These are phyloP conservation scores for Sylvicola fuscatus DNA, from an alignment of 2,888 invertebrate species.

Conservation along the genomic window DNA sequence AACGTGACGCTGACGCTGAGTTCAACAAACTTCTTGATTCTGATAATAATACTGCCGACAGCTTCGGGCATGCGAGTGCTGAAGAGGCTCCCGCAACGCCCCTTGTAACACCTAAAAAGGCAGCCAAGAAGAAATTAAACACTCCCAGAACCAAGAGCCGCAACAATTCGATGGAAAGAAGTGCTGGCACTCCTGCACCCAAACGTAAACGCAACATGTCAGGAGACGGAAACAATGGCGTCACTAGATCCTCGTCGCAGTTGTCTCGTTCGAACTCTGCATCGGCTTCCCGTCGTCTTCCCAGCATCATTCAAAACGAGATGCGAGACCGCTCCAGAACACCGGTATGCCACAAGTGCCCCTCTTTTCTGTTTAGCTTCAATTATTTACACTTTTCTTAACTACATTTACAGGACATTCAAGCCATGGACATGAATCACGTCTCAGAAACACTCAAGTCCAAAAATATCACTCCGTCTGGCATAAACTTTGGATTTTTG, in stretches of 20 bases:
- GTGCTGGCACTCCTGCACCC: background rate
- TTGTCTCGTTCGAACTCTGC: background rate
- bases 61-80: background rate
- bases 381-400: too few relatives aligned
- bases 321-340: too few relatives aligned
- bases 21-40: conserved; percentile 43
- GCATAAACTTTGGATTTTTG: conserved; percentile 79
- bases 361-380: too few relatives aligned
- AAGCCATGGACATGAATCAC: conserved; percentile 53
- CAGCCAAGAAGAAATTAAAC: background rate
- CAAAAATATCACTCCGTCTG: conserved; percentile 70
- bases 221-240: background rate
- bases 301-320: too few relatives aligned
- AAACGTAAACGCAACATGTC: background rate
- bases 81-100: background rate
- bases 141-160: conserved; percentile 9
- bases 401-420: conserved; percentile 33
- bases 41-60: conserved; percentile 13
- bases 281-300: background rate
- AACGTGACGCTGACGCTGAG: conserved; percentile 36
- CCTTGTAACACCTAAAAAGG: conserved; percentile 10
- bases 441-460: conserved; percentile 58
- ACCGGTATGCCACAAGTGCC: conserved; percentile 1
- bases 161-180: conserved; percentile 9
- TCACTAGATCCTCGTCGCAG: too few relatives aligned